These are phyloP conservation scores for Cheilosia variabilis DNA, from an alignment of 2,888 invertebrate species.

Conservation along the genomic window DNA sequence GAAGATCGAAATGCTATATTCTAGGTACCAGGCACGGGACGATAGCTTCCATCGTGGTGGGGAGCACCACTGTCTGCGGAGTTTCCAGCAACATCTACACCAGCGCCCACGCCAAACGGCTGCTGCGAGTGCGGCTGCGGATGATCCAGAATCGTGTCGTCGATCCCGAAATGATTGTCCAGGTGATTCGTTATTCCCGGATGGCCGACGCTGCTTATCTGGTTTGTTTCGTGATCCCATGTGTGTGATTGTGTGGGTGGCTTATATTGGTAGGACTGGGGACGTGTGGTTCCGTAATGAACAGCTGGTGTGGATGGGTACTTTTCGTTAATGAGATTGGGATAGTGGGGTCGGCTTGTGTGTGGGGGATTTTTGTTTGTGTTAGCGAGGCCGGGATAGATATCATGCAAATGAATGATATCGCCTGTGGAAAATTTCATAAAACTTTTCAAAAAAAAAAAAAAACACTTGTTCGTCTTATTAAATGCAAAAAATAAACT, in stretches of 20 bases:
- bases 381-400: slow-evolving; percentile 82
- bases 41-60: slow-evolving; percentile 80
- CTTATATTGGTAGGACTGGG: slow-evolving; percentile 78
- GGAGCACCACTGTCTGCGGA: slow-evolving; percentile 78
- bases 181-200: slow-evolving; percentile 82
- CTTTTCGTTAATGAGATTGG: slow-evolving; percentile 71
- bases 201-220: slow-evolving; percentile 77
- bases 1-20: slow-evolving; percentile 39
- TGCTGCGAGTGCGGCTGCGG: slow-evolving; percentile 64
- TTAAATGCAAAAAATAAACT: no score
- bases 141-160: slow-evolving; percentile 75
- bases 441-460: slow-evolving; percentile 33
- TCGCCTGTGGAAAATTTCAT: slow-evolving; percentile 81
- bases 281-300: slow-evolving; percentile 80
- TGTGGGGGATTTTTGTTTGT: slow-evolving; percentile 56
- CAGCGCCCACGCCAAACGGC: slow-evolving; percentile 80
- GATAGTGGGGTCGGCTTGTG: slow-evolving; percentile 66
- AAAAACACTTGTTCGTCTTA: not conserved
- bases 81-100: slow-evolving; percentile 81
- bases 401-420: slow-evolving; percentile 84
- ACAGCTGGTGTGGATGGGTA: slow-evolving; percentile 77
- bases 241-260: slow-evolving; percentile 76
- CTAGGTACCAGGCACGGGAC: slow-evolving; percentile 83
- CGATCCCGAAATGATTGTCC: slow-evolving; percentile 82
- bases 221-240: slow-evolving; percentile 82